Evolutionary conservation across 2,888 invertebrate genomes (phyloP).

Genomic region (Heteropelma amictum): DNA sequence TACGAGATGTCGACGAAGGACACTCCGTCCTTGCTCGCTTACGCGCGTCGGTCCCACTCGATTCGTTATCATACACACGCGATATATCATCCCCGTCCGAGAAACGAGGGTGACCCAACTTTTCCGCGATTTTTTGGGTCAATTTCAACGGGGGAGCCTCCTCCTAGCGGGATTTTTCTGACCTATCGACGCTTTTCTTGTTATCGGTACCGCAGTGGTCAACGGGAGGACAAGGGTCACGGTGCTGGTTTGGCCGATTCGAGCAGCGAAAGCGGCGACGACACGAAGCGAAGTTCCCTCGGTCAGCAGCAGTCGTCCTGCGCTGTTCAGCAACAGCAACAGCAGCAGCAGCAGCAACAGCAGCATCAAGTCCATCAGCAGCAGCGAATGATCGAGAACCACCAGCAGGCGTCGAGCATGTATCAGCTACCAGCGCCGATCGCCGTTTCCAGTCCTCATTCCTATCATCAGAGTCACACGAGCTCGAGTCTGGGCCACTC

Average conservation of each 20-base stretch:
- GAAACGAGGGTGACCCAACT: no score
- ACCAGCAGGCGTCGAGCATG: slow-evolving; percentile 72
- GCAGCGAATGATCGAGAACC: slow-evolving; percentile 67
- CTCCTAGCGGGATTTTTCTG: not conserved
- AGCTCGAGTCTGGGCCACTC: slow-evolving; percentile 69
- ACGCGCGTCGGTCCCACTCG: slow-evolving; percentile 25
- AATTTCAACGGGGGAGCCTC: not conserved
- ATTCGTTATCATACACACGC: slow-evolving; percentile 1
- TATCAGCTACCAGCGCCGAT: slow-evolving; percentile 74
- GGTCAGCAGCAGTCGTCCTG: slow-evolving; percentile 61
- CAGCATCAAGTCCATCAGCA: slow-evolving; percentile 62
- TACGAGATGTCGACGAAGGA: slow-evolving; percentile 70
- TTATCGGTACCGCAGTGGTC: slow-evolving; percentile 68
- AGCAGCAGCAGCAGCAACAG: slow-evolving; percentile 60
- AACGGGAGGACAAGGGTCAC: slow-evolving; percentile 74
- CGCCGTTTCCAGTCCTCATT: slow-evolving; percentile 74
- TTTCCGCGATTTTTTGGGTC: no score
- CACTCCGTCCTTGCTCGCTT: slow-evolving; percentile 45
- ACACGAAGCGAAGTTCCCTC: slow-evolving; percentile 69
- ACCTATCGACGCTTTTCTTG: not conserved
- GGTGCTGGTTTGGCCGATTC: slow-evolving; percentile 72
- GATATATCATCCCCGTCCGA: no score
- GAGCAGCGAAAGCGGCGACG: slow-evolving; percentile 76
- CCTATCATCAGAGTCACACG: slow-evolving; percentile 72
- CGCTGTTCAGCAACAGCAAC: slow-evolving; percentile 57